Base-by-base conservation (phyloP, 1,140 invertebrate genomes). In the Ceratosolen fusciceps region DNA sequence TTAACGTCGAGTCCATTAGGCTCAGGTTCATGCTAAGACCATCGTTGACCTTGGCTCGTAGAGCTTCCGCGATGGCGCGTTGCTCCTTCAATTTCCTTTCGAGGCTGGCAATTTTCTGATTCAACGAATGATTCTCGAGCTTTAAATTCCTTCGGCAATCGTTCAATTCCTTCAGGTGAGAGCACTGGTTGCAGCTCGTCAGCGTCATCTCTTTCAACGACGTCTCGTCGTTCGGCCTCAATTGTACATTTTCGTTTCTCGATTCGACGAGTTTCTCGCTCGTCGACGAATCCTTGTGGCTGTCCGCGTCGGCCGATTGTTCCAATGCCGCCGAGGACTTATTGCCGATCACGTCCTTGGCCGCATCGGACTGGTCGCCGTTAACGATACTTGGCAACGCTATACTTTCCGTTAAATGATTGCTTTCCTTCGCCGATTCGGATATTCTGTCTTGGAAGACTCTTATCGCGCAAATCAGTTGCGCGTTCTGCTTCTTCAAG, bases 51-150 rank as follows among this genome's bases (percentile, higher is more conserved):
- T 87, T 88, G 0, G 70, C 43, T 24, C 80, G 83, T 10, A 87
- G 39, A 19, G 68, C 47, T 54, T 87, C 84, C 2, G 79, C 80
- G 1, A 84, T 82, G 0, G 77, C 81, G 0, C 83, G 84, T 37
- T 84, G 80, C 19, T 83, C 78, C 16, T 88, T 58, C 24, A 87
- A 89, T 16, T 86, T 85, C 14, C 76, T 84, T 39, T 88, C 81
- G 10, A 85, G 29, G 24, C 87, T 82, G 1, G 82, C 43, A 9
- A 87, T 31, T 65, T 85, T 87, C 0, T 82, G 73, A 71, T 79
- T 85, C 7, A 87, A n/a, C 39, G 10, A 29, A 56, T 87, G 86
- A 1, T 85, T 62, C n/a, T 89, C 83, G 2, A 83, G 26, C 26
- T 88, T 88, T 2, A 86, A n/a, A 0, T 74, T 37, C 43, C 84